Evolutionary conservation across 2,113 vertebrate genomes (phyloP).

Genomic region (Poeciliopsis turrubarensis): DNA sequence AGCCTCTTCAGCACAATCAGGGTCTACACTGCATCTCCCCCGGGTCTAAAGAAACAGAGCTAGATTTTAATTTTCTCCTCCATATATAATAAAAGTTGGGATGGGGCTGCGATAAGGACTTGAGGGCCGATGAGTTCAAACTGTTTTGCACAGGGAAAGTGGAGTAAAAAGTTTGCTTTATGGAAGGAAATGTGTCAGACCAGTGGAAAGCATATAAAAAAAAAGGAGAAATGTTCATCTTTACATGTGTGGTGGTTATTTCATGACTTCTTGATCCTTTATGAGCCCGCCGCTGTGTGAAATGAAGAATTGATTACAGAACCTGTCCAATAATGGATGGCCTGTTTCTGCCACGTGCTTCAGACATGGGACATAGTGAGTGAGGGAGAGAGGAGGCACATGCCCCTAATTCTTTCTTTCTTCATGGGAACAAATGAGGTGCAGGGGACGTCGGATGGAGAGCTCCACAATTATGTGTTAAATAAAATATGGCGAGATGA

Average conservation of each 20-base stretch:
- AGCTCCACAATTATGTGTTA: constrained; percentile 59
- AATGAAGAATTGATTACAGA: constrained; percentile 31
- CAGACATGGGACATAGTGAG: constrained; percentile 12
- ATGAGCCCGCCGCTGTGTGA: constrained; percentile 4
- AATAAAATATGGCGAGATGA: constrained; percentile 75
- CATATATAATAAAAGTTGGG: constrained; percentile 32
- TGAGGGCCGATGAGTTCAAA: constrained; percentile 30
- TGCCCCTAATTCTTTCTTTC: constrained; percentile 42
- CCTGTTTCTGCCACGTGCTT: constrained; percentile 20
- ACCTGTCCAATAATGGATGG: constrained; percentile 13
- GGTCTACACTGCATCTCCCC: constrained; percentile 17
- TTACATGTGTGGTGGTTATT: constrained; percentile 15
- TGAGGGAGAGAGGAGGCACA: constrained; percentile 8
- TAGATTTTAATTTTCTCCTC: constrained; percentile 17
- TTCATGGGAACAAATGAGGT: constrained; percentile 53
- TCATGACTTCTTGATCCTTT: constrained; percentile 17
- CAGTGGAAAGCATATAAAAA: constrained; percentile 2
- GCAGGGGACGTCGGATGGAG: constrained; percentile 20
- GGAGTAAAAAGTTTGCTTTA: constrained; percentile 12
- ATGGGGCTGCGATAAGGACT: constrained; percentile 22
- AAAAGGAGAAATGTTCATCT: constrained; percentile 12
- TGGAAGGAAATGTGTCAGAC: constrained; percentile 26
- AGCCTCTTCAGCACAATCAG: constrained; percentile 45
- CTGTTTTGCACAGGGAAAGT: constrained; percentile 30
- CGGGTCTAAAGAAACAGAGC: constrained; percentile 25